Evolutionary conservation across 2,888 invertebrate genomes (phyloP).

Genomic region (Hymenopus coronatus): DNA sequence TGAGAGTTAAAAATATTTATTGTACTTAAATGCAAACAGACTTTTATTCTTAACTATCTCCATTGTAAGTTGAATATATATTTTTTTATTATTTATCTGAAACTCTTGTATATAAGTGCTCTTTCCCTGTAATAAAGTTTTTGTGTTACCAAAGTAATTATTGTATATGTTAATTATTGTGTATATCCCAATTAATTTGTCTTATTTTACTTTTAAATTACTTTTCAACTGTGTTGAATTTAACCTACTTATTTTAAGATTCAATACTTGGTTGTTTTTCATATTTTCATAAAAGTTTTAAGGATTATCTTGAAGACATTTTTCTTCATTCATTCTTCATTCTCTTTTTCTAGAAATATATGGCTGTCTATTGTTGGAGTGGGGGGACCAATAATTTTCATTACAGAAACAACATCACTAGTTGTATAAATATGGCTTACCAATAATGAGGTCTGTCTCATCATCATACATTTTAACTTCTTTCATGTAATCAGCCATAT

Average conservation of each 20-base stretch:
- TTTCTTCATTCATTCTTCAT: neutral
- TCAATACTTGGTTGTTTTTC: neutral
- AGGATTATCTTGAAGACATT: neutral
- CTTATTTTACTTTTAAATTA: neutral
- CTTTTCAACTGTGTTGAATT: neutral
- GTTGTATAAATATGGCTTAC: neutral
- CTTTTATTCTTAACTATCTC: no score
- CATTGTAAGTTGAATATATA: neutral
- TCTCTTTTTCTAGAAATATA: neutral
- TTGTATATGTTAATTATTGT: neutral
- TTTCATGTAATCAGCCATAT: neutral
- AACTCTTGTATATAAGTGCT: neutral
- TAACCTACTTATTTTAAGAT: neutral
- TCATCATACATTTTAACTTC: neutral
- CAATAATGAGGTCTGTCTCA: neutral
- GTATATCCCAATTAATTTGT: neutral
- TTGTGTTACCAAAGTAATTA: neutral
- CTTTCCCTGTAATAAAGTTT: neutral
- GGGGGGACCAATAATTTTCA: neutral
- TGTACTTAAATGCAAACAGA: neutral
- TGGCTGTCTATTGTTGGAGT: neutral
- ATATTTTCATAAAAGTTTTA: neutral
- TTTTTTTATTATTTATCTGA: neutral
- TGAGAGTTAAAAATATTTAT: neutral
- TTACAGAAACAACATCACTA: neutral